Conservation (phyloP, 2,797 vertebrate species). For the Taeniopygia guttata region DNA sequence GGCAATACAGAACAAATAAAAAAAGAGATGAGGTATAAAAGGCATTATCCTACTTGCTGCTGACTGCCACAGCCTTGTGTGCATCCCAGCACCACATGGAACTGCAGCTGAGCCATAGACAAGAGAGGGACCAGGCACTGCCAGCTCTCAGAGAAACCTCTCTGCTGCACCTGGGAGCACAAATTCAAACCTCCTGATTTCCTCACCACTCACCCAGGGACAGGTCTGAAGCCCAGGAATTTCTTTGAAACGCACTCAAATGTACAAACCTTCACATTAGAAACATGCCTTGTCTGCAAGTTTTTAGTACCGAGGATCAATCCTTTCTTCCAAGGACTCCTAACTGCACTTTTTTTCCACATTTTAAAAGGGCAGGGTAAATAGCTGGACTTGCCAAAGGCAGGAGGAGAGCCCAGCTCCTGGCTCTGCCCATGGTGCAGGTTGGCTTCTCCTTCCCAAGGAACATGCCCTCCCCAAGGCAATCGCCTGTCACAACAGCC, state of each 20-base stretch:
- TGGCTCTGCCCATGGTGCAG: background rate
- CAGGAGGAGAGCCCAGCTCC: background rate
- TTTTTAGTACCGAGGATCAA: background rate
- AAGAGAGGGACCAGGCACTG: rapidly evolving
- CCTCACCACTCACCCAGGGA: background rate
- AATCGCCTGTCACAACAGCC: conserved; percentile 72
- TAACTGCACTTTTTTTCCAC: rapidly evolving
- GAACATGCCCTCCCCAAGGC: conserved; percentile 37
- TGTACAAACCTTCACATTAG: background rate
- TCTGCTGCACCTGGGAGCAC: background rate
- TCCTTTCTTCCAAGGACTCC: background rate
- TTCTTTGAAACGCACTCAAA: background rate
- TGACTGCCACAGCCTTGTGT: background rate
- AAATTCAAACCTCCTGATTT: background rate
- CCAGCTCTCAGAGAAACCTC: rapidly evolving
- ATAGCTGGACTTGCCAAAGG: background rate
- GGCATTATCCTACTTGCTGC: background rate
- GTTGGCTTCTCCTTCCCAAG: background rate
- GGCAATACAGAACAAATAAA: background rate
- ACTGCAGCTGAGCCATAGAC: rapidly evolving
- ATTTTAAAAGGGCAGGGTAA: background rate
- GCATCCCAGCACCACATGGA: rapidly evolving
- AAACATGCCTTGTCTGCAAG: rapidly evolving
- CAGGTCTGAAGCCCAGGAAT: background rate
- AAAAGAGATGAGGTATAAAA: background rate